Evolutionary conservation across 2,113 vertebrate genomes (phyloP).

Genomic region (Ia io): DNA sequence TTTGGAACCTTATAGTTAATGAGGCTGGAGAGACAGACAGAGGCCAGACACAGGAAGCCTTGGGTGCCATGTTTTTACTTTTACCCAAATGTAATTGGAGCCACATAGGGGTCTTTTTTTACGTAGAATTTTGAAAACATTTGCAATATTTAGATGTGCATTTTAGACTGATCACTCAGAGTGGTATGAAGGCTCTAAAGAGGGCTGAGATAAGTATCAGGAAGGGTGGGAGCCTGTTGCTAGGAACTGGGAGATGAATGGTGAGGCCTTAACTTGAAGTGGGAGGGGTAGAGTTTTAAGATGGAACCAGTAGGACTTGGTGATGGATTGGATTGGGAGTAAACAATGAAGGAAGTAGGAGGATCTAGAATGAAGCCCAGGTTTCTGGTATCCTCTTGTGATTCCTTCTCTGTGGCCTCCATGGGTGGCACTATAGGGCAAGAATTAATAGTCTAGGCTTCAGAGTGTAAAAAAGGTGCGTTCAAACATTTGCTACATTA

Average conservation of each 20-base stretch:
- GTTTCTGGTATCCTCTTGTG: not conserved
- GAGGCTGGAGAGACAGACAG: not conserved
- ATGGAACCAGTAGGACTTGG: not conserved
- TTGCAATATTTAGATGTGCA: not conserved
- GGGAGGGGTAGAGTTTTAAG: not conserved
- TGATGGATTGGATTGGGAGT: not conserved
- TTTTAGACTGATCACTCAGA: not conserved
- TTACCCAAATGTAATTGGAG: not conserved
- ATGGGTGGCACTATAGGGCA: not conserved
- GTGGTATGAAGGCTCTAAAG: not conserved
- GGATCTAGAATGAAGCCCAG: not conserved
- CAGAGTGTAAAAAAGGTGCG: not conserved
- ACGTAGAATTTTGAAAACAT: not conserved
- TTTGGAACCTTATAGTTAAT: not conserved
- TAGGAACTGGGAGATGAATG: not conserved
- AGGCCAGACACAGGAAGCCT: not conserved
- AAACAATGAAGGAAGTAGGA: not conserved
- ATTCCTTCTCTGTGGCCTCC: not conserved
- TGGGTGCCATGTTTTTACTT: not conserved
- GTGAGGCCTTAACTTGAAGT: not conserved
- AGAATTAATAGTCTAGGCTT: not conserved
- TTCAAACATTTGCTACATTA: not conserved
- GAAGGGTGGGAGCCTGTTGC: not conserved
- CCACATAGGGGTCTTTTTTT: not conserved
- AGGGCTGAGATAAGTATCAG: not conserved